phyloP scores from a whole-genome alignment of 2,113 vertebrate species.

The Megalops atlanticus region DNA sequence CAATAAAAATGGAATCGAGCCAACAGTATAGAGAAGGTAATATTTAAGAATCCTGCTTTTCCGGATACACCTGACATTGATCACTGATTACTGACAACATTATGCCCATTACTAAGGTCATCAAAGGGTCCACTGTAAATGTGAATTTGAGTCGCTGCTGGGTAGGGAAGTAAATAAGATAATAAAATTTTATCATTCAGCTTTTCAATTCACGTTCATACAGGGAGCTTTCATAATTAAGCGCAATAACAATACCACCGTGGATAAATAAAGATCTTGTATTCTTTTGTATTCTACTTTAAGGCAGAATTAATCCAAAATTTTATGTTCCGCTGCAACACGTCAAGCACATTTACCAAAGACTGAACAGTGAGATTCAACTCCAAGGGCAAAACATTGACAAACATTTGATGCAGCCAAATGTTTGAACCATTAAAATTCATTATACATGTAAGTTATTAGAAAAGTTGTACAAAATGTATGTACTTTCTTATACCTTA shows the following conservation, averaged over 20 bases:
- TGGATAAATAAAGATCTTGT: neutral
- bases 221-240: constrained; percentile 6
- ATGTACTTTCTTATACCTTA: neutral
- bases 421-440: neutral
- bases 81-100: too few relatives aligned
- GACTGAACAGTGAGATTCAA: neutral
- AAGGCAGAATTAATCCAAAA: neutral
- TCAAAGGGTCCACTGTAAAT: neutral
- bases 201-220: constrained; percentile 5
- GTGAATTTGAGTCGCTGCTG: neutral
- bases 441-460: neutral
- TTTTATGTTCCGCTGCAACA: neutral
- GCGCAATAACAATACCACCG: neutral
- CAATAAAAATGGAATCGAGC: neutral
- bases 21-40: neutral
- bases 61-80: neutral
- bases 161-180: neutral
- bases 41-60: neutral
- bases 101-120: constrained; percentile 8
- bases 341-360: neutral
- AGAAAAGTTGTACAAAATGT: neutral
- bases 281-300: neutral
- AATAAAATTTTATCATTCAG: constrained; percentile 12
- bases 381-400: neutral
- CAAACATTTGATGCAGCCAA: neutral